Percentiles rank a stretch among this genome's conserved stretches.
These are phyloP conservation scores for Falcaria lacertinaria DNA, from an alignment of 2,888 invertebrate species.

Conservation along the genomic window DNA sequence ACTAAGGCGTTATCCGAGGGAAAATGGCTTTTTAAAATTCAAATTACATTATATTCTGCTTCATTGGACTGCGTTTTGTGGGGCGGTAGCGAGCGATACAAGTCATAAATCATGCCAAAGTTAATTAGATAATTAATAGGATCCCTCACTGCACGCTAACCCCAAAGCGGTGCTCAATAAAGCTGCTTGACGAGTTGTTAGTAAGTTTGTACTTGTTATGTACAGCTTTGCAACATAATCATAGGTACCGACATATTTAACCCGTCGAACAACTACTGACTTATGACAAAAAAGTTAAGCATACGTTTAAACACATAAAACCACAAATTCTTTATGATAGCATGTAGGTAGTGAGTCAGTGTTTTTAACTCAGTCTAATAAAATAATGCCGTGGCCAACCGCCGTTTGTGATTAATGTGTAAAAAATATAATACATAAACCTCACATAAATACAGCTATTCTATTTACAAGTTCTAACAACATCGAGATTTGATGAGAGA, in stretches of 20 bases:
- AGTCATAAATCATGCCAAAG: background rate
- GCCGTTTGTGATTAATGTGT: background rate
- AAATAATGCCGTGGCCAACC: too few species aligned
- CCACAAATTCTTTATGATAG: too few species aligned
- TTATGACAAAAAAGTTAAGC: background rate
- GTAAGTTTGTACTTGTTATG: constrained; percentile 28
- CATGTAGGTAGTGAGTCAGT: too few species aligned
- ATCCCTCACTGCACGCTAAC: background rate
- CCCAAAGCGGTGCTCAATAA: background rate
- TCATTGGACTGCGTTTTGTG: too few species aligned
- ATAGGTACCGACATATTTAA: constrained; percentile 25
- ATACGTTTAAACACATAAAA: background rate
- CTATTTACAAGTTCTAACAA: constrained; percentile 52
- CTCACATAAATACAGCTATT: constrained; percentile 38
- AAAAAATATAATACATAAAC: constrained; percentile 14
- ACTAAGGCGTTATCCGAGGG: too few species aligned
- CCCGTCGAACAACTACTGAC: constrained; percentile 24
- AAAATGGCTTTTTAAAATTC: too few species aligned
- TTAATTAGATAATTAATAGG: background rate
- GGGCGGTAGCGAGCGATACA: too few species aligned
- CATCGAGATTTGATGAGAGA: constrained; percentile 39
- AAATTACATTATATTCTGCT: too few species aligned
- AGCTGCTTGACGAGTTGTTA: constrained; percentile 3
- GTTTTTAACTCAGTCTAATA: too few species aligned
- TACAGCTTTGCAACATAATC: constrained; percentile 23